Conservation (phyloP, 2,888 invertebrate genomes). For the Cryptus viduatorius region DNA sequence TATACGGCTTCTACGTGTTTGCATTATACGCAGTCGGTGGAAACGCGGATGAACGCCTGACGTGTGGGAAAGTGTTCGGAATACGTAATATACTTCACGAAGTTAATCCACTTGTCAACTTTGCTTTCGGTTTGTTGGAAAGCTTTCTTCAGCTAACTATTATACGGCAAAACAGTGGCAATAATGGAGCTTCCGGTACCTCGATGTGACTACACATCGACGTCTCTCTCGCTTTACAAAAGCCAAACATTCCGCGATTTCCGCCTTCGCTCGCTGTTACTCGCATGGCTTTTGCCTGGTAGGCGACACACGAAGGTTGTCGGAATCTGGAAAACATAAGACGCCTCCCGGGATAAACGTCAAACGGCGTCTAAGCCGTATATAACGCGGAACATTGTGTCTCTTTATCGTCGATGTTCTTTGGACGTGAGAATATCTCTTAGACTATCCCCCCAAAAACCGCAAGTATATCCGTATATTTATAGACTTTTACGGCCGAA, state of each 20-base stretch:
- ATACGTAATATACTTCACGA: constrained; percentile 53
- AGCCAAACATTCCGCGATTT: constrained; percentile 8
- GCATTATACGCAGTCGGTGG: constrained; percentile 5
- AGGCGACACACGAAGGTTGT: constrained; percentile 2
- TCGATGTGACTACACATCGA: neutral
- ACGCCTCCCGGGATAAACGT: constrained; percentile 45
- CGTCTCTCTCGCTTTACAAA: constrained; percentile 11
- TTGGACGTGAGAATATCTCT: neutral
- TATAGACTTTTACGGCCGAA: constrained; percentile 10
- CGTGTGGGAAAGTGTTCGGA: constrained; percentile 54
- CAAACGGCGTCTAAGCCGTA: constrained; percentile 43
- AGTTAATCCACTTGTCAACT: constrained; percentile 64
- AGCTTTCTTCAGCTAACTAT: constrained; percentile 1
- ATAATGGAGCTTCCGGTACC: neutral
- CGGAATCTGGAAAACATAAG: constrained; percentile 54
- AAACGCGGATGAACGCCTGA: constrained; percentile 28
- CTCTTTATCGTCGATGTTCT: constrained; percentile 51
- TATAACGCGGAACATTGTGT: constrained; percentile 56
- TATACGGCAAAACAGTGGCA: constrained; percentile 10
- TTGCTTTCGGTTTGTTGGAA: constrained; percentile 42
- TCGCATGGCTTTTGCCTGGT: neutral
- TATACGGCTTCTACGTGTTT: neutral
- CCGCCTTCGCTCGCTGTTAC: neutral
- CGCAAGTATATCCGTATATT: constrained; percentile 15
- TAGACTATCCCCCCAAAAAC: neutral